Conservation (phyloP, 2,888 invertebrate species). For the Lasius platythorax region DNA sequence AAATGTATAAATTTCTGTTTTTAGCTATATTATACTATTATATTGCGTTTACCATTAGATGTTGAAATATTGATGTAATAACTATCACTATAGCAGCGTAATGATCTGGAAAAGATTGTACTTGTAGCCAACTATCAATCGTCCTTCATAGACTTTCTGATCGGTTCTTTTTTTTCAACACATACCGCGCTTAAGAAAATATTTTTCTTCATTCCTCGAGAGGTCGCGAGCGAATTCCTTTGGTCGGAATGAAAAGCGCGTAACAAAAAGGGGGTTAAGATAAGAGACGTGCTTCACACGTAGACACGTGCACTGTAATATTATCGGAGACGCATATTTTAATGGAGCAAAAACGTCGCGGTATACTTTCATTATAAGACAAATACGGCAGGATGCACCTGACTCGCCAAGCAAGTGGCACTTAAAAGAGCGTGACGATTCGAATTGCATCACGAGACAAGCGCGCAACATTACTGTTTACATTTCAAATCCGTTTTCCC, state of each 20-base stretch:
- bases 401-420: conserved; percentile 61
- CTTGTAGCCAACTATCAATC: neutral
- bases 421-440: conserved; percentile 47
- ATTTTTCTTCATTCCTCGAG: neutral
- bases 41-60: neutral
- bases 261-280: conserved; percentile 5
- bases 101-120: neutral
- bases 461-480: conserved; percentile 4
- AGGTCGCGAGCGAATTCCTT: conserved; percentile 9
- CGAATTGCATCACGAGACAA: conserved; percentile 44
- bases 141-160: conserved; percentile 15
- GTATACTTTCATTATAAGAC: conserved; percentile 55
- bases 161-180: neutral
- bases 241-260: neutral
- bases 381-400: conserved; percentile 62
- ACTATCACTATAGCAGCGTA: neutral
- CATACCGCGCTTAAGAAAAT: conserved; percentile 5
- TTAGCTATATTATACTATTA: neutral
- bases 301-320: neutral
- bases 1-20: neutral
- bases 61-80: neutral
- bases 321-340: conserved; percentile 5
- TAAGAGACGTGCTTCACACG: neutral
- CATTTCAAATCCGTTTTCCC: conserved; percentile 42
- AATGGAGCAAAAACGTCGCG: conserved; percentile 2